Evolutionary conservation across 2,888 invertebrate species (phyloP).

Genomic region (Serripes groenlandicus): DNA sequence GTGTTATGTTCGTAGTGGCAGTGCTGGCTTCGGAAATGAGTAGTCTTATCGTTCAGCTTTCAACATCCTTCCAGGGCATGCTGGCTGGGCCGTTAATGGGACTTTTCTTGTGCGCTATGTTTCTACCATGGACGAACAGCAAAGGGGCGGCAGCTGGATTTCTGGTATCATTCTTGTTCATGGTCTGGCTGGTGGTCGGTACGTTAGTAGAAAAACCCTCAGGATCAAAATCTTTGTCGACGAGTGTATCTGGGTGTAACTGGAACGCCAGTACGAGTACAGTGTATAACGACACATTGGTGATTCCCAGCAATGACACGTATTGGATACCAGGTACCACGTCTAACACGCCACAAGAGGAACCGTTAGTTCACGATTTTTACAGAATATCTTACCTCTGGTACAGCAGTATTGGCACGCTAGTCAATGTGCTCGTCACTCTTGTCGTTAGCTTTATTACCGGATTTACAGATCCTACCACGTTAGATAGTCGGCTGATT

Average conservation of each 20-base stretch:
- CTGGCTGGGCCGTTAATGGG: constrained; percentile 20
- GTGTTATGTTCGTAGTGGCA: background rate
- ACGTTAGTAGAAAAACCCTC: constrained; percentile 4
- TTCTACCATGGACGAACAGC: constrained; percentile 15
- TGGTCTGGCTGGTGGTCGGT: constrained; percentile 12
- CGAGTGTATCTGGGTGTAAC: constrained; percentile 5
- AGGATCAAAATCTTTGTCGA: background rate
- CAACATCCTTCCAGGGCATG: constrained; percentile 1
- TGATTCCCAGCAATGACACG: background rate
- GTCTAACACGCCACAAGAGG: background rate
- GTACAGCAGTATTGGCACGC: background rate
- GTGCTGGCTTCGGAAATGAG: background rate
- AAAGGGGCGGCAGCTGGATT: constrained; percentile 6
- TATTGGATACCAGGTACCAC: background rate
- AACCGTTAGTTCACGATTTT: background rate
- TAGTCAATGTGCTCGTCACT: background rate
- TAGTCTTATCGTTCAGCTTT: background rate
- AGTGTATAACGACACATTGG: background rate
- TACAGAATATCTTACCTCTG: constrained; percentile 23
- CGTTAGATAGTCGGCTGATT: constrained; percentile 10
- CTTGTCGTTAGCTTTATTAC: constrained; percentile 15
- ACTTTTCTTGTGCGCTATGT: constrained; percentile 8
- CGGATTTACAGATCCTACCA: background rate
- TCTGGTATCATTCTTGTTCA: constrained; percentile 12
- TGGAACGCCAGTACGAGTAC: constrained; percentile 7